These are phyloP conservation scores for Mionectes macconnelli DNA, from an alignment of 2,113 vertebrate species.

Conservation along the genomic window DNA sequence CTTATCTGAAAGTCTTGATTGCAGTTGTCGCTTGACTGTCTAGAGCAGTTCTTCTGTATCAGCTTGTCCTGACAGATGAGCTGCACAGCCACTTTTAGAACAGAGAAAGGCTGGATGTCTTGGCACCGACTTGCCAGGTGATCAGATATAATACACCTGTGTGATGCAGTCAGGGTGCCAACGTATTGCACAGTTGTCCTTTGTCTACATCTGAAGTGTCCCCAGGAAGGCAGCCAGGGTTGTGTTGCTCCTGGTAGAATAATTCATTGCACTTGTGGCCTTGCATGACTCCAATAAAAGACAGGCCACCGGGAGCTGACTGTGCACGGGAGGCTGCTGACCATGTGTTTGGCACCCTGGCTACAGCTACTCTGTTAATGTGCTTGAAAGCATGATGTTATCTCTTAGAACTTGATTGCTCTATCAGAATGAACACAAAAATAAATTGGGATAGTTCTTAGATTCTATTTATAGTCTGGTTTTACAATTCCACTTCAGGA, in stretches of 20 bases:
- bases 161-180: neutral
- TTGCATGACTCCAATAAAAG: neutral
- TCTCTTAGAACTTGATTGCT: neutral
- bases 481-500: neutral
- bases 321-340: neutral
- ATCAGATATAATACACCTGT: neutral
- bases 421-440: neutral
- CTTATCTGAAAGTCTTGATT: neutral
- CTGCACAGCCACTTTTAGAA: neutral
- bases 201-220: neutral
- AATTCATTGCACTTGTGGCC: neutral
- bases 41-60: neutral
- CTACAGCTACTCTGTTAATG: neutral
- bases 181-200: neutral
- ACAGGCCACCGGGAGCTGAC: neutral
- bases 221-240: slow-evolving; percentile 10
- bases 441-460: neutral
- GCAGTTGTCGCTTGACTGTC: neutral
- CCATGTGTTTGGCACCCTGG: neutral
- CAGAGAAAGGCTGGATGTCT: neutral
- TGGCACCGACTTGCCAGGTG: neutral
- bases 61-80: neutral
- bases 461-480: neutral
- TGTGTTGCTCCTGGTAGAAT: neutral
- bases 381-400: neutral